phyloP scores from a whole-genome alignment of 2,797 vertebrate species.

The Eulemur rubriventer region DNA sequence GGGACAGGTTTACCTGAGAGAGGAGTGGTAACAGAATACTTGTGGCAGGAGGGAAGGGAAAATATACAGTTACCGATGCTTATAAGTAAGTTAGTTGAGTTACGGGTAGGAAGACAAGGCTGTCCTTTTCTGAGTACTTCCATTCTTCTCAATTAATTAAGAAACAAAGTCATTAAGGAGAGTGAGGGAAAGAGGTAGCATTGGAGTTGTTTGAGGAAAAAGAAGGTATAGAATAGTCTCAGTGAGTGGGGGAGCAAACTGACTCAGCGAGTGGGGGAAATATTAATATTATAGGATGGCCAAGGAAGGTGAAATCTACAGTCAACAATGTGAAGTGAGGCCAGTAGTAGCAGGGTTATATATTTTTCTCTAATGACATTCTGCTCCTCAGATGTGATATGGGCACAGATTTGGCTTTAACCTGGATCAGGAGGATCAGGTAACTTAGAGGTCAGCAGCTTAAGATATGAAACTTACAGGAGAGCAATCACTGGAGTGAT shows the following conservation, averaged over 20 bases:
- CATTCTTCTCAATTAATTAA: background rate
- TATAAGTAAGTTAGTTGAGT: background rate
- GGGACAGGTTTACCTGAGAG: background rate
- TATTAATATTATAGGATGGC: background rate
- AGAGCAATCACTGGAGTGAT: background rate
- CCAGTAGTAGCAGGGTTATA: background rate
- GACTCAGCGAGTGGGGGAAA: background rate
- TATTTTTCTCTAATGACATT: background rate
- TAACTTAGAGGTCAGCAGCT: background rate
- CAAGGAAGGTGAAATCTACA: background rate
- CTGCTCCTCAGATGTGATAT: background rate
- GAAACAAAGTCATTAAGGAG: constrained; percentile 1
- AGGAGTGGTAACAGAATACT: background rate
- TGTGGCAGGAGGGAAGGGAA: background rate
- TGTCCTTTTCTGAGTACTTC: background rate
- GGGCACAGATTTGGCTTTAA: background rate
- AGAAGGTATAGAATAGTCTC: background rate
- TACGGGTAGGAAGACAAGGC: background rate
- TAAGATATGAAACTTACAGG: background rate
- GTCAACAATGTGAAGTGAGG: background rate
- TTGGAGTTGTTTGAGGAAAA: background rate
- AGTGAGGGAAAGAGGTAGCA: background rate
- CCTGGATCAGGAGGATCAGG: background rate
- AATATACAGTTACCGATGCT: background rate
- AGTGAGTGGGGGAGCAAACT: background rate